Evolutionary conservation across 2,888 invertebrate species (phyloP), one percentile per base, ranked within the genome.

Genomic region (Sarcophaga variegata): DNA sequence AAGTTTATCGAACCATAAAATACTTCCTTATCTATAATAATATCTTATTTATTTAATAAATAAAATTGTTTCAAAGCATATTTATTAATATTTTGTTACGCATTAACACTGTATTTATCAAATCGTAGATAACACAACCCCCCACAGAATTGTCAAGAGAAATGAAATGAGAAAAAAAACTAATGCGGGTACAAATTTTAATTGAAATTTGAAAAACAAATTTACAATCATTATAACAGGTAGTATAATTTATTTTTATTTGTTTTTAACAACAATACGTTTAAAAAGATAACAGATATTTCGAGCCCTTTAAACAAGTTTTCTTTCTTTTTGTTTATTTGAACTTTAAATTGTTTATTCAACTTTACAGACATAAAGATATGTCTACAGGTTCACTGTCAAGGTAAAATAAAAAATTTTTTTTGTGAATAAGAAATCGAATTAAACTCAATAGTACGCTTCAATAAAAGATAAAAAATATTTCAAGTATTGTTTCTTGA

Each of bases 361-460:
- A 47, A 81, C 59, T 59, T 27, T 6, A 25, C n/a, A 54, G 22
- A 12, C 5, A 54, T 17, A 2, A 37, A 54, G 14, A 0, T 54
- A 54, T 70, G 47, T 59, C 74, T 81, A 78, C 78, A 85, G 81
- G 67, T 85, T 85, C 85, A 85, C 69, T 85, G 85, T 66, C 85
- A 85, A 77, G 85, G 85, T 67, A 63, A 77, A 60, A 76, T 64
- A 20, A 20, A 22, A 20, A 5, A 27, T 27, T 37, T 37, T 37
- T 37, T 63, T 37, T 20, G 3, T n/a, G 0, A 22, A 20, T 20
- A 47, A 17, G 1, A 63, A 47, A 47, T 6, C 47, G 17, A 17
- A 25, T 67, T 25, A 25, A 62, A 74, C 45, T 49, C 54, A 77
- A 77, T 76, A 64, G 47, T 64, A 64, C 45, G 20, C 37, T 76